Evolutionary conservation across 2,113 vertebrate genomes (phyloP), one percentile per base, ranked within the genome.

Genomic region (Madoqua kirkii): DNA sequence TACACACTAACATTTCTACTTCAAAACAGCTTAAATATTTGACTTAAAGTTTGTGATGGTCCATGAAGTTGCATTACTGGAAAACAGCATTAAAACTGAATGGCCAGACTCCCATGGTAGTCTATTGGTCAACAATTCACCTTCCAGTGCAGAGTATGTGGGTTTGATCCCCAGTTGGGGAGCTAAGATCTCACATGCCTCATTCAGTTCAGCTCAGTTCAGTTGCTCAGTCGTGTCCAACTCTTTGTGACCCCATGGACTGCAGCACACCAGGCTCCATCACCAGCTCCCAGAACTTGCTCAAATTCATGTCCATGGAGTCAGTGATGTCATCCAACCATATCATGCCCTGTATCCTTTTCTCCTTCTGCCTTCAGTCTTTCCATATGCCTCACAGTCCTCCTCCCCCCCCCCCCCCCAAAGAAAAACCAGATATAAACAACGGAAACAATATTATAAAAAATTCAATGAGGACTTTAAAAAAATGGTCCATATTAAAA

Each of bases 321-420:
- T 40, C n/a, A 71, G 19, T 71, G 67, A 36, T 71, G 10, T 23
- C n/a, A 71, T 23, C 19, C 67, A 71, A 40, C n/a, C n/a, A 40
- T 71, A 19, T 36, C n/a, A 71, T 71, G 10, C 10, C 19, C 7
- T 71, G 1, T 71, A 6, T 71, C 67, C 67, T 36, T n/a, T 40
- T 71, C n/a, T 71, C n/a, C n/a, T 71, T 17, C n/a, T 71, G n/a
- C 19, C n/a, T 23, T 40, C n/a, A 71, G 0, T 40, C 3, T 71
- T 40, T 23, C 67, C n/a, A 74, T 6, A 40, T 40, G 67, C 21
- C 21, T 25, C 67, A 40, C 36, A 25, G 10, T 21, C 19, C 36
- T 40, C 67, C 19, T 23, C 10, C 10, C 2, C 33, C 2, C 2
- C 9, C 9, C 17, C 4, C 19, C 15, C 5, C 6, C 0, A 8